Conservation (phyloP, 2,113 vertebrate species). For the Callorhinus ursinus region DNA sequence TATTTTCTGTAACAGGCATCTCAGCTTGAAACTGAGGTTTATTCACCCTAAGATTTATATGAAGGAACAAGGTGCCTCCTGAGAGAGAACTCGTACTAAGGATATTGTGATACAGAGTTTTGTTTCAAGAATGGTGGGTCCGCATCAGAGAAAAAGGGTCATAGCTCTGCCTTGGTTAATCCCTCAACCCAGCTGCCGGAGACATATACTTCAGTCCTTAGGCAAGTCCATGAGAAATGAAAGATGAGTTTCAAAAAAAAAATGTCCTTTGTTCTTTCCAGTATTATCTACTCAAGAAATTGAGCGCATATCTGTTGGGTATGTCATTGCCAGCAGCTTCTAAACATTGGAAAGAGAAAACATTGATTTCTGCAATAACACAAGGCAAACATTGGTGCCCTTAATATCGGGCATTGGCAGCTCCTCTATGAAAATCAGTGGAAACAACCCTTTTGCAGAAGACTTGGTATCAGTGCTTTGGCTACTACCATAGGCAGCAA, state of each 20-base stretch:
- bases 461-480: not conserved
- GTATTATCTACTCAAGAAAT: not conserved
- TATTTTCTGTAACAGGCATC: constrained; percentile 9
- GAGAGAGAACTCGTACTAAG: not conserved
- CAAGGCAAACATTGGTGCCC: accelerated
- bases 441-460: not conserved
- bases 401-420: not conserved
- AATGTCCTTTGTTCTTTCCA: not conserved
- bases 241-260: not conserved
- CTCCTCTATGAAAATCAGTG: too few relatives aligned
- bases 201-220: not conserved
- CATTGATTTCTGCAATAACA: not conserved
- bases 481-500: not conserved
- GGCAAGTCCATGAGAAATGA: constrained; percentile 2
- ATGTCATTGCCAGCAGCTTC: not conserved
- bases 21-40: constrained; percentile 32
- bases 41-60: constrained; percentile 48
- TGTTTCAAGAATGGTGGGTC: constrained; percentile 50
- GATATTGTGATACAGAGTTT: not conserved
- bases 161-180: not conserved
- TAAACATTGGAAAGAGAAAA: not conserved
- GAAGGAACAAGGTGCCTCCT: constrained; percentile 13
- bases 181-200: not conserved
- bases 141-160: not conserved
- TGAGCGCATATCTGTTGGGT: not conserved